A percentile compares a stretch with the other conserved stretches of the same genome.
phyloP scores from a whole-genome alignment of 1,140 invertebrate species.

The Papilio xuthus region DNA sequence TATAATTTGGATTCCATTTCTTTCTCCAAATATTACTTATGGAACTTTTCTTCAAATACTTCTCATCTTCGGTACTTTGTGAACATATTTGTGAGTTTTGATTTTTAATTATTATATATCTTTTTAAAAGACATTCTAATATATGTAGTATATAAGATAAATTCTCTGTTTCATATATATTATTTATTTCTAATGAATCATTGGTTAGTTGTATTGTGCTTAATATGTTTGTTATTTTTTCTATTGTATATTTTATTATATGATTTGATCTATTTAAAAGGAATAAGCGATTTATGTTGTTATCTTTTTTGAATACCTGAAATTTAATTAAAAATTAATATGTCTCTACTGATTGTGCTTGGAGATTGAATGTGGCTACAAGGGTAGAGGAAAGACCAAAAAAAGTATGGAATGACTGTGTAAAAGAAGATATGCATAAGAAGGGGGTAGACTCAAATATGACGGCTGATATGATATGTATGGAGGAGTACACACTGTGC shows the following conservation, averaged over 20 bases:
- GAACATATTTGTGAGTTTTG: conserved; percentile 40
- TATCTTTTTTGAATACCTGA: conserved; percentile 62
- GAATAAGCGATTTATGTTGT: conserved; percentile 53
- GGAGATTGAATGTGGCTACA: no score
- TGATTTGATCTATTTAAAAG: conserved; percentile 64
- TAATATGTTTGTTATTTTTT: conserved; percentile 58
- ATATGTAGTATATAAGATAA: conserved; percentile 62
- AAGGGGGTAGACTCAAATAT: no score
- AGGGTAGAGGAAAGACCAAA: no score
- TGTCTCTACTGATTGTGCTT: no score
- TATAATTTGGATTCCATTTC: conserved; percentile 61
- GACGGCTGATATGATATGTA: no score
- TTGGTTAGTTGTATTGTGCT: conserved; percentile 44
- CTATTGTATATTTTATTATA: conserved; percentile 61
- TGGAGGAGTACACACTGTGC: no score
- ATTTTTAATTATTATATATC: conserved; percentile 45
- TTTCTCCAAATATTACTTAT: conserved; percentile 65
- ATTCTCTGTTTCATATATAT: conserved; percentile 56
- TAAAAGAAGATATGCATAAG: no score
- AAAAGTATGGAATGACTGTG: no score
- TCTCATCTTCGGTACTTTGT: conserved; percentile 51
- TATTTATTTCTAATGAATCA: conserved; percentile 46
- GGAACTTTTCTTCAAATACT: conserved; percentile 54
- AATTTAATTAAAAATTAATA: conserved; percentile 39
- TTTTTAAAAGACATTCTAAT: conserved; percentile 61